Conservation (phyloP, 2,113 vertebrate genomes). For the Psittacula cyanocephala region DNA sequence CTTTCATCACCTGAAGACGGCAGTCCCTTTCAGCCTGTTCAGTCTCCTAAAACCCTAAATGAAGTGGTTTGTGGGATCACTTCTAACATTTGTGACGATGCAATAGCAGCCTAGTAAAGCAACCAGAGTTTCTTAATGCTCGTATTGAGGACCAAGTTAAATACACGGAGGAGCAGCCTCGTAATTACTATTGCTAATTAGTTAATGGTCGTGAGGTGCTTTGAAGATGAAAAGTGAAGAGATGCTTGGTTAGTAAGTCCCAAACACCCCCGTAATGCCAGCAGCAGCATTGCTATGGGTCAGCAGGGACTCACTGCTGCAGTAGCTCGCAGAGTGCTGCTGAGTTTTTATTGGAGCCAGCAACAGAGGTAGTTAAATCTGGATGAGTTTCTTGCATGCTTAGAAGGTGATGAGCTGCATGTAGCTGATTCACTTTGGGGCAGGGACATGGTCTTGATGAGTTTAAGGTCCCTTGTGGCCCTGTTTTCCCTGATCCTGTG, state of each 20-base stretch:
- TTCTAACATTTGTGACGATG: not conserved
- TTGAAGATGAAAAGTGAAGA: conserved; percentile 31
- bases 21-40: not conserved
- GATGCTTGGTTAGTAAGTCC: not conserved
- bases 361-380: not conserved
- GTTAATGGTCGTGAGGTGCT: conserved; percentile 7
- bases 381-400: not conserved
- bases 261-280: not conserved
- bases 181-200: conserved; percentile 16
- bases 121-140: not conserved
- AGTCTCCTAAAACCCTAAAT: not conserved
- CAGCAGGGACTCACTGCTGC: not conserved
- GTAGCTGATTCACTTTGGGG: not conserved
- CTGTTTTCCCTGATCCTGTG: not conserved
- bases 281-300: not conserved
- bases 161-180: not conserved
- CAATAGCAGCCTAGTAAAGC: not conserved
- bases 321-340: not conserved
- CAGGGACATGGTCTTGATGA: not conserved
- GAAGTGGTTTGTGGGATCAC: not conserved
- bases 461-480: not conserved
- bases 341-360: not conserved
- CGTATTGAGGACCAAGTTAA: not conserved
- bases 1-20: not conserved
- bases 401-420: not conserved